Percentiles rank a stretch among this genome's conserved stretches.
Evolutionary conservation across 2,888 invertebrate genomes (phyloP).

Genomic region (Protula sp.): DNA sequence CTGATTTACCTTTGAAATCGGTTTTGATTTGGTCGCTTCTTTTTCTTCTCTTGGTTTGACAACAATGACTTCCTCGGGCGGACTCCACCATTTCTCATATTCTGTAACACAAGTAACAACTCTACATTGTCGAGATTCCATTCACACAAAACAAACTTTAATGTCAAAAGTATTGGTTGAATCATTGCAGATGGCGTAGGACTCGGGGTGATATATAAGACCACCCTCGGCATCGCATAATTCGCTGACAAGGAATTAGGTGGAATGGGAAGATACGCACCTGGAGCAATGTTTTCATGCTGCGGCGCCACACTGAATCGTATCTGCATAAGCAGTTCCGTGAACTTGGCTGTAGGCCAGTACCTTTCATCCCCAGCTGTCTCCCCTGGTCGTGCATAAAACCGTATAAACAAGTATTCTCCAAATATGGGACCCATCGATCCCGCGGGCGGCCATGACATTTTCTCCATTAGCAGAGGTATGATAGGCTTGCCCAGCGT

Average conservation of each 20-base stretch:
- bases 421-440: conserved; percentile 51
- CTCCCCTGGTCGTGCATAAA: conserved; percentile 20
- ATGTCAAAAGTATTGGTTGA: too few relatives aligned
- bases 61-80: too few relatives aligned
- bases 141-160: too few relatives aligned
- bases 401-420: conserved; percentile 42
- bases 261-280: conserved; percentile 26
- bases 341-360: conserved; percentile 45
- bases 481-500: conserved; percentile 45
- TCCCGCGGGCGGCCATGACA: conserved; percentile 48
- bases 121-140: too few relatives aligned
- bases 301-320: conserved; percentile 36
- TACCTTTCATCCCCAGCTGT: conserved; percentile 33
- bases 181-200: too few relatives aligned
- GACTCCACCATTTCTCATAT: too few relatives aligned
- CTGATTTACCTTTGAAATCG: too few relatives aligned
- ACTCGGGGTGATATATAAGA: too few relatives aligned
- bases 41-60: too few relatives aligned
- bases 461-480: conserved; percentile 46
- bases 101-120: too few relatives aligned
- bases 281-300: conserved; percentile 23
- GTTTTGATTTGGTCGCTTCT: too few relatives aligned
- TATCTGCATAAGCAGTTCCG: conserved; percentile 47
- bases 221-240: too few relatives aligned
- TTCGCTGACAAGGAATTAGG: neutral